phyloP scores from a whole-genome alignment of 2,888 invertebrate species.

The Pachliopta kotzebuea region DNA sequence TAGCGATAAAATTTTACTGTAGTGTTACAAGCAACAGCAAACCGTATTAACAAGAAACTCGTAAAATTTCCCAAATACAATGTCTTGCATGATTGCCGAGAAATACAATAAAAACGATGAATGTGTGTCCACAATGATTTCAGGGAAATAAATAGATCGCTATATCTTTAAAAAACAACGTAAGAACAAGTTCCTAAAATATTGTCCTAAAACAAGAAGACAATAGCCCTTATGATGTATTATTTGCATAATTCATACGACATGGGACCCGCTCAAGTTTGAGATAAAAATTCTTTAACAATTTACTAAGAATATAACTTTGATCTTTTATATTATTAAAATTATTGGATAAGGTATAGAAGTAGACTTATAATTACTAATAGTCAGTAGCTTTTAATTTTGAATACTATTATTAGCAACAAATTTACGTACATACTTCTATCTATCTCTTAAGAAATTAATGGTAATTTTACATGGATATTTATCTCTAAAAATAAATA shows the following conservation, averaged over 20 bases:
- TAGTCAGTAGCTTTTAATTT: no score
- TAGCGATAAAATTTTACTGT: slow-evolving; percentile 54
- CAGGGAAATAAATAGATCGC: neutral
- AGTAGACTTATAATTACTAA: neutral
- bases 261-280: slow-evolving; percentile 42
- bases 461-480: no score
- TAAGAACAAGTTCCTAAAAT: neutral
- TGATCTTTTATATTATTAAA: neutral
- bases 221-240: slow-evolving; percentile 50
- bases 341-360: neutral
- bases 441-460: no score
- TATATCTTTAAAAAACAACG: neutral
- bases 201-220: slow-evolving; percentile 32
- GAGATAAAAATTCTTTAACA: slow-evolving; percentile 40
- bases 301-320: neutral
- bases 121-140: slow-evolving; percentile 24
- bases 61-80: slow-evolving; percentile 55
- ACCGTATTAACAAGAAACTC: slow-evolving; percentile 39
- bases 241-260: slow-evolving; percentile 67
- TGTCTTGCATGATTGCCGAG: slow-evolving; percentile 25
- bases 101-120: slow-evolving; percentile 11
- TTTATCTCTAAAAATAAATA: no score
- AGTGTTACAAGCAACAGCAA: slow-evolving; percentile 31
- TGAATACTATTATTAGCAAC: no score
- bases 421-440: no score